phyloP scores from a whole-genome alignment of 2,797 vertebrate species.

The Tenualosa thibaudeaui region DNA sequence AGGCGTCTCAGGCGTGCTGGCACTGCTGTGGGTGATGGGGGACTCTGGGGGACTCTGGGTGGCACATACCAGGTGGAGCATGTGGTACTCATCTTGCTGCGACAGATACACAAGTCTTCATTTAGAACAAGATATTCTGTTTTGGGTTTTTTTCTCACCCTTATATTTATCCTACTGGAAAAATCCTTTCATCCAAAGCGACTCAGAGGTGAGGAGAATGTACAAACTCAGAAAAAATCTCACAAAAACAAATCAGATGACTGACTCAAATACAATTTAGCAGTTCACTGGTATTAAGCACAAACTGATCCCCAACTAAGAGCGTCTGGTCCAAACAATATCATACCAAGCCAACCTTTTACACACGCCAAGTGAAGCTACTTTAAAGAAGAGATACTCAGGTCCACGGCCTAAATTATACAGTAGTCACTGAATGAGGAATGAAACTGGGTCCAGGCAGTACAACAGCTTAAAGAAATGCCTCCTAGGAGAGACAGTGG shows the following conservation, averaged over 20 bases:
- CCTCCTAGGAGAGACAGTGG: background rate
- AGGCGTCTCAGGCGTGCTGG: conserved; percentile 62
- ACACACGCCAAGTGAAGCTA: background rate
- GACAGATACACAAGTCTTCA: background rate
- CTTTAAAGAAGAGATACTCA: background rate
- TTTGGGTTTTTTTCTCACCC: background rate
- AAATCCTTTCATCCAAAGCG: background rate
- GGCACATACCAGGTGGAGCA: conserved; percentile 93
- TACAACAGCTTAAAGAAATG: background rate
- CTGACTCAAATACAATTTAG: background rate
- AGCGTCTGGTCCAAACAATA: background rate
- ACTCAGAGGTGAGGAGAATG: background rate
- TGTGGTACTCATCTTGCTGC: conserved; percentile 96
- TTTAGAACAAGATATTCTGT: background rate
- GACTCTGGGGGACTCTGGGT: conserved; percentile 87
- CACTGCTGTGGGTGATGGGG: conserved; percentile 72
- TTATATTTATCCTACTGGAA: background rate
- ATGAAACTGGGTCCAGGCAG: background rate
- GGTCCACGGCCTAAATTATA: background rate
- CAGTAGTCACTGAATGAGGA: background rate
- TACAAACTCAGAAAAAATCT: too few relatives aligned
- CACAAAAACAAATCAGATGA: background rate
- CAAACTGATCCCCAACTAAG: background rate
- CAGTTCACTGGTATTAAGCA: too few relatives aligned
- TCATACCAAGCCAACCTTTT: background rate